Conservation (phyloP, 1,140 invertebrate species). For the Zaprionus vittiger region DNA sequence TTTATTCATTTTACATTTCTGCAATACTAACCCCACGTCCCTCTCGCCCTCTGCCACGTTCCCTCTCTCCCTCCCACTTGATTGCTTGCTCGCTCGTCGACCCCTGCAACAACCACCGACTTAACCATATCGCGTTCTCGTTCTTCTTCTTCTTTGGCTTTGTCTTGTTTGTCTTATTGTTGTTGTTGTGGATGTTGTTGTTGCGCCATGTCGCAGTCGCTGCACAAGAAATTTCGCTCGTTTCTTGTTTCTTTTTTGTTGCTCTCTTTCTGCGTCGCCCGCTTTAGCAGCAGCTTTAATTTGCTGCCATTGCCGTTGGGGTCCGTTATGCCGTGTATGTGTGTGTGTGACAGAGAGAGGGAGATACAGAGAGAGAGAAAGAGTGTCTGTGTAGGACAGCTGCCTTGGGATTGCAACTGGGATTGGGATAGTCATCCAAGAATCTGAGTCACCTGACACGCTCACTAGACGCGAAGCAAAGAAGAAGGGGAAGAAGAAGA, state of each 20-base stretch:
- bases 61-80: neutral
- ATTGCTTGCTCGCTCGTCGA: slow-evolving; percentile 4
- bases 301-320: slow-evolving; percentile 73
- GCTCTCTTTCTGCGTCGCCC: slow-evolving; percentile 46
- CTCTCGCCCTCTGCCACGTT: neutral
- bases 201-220: slow-evolving; percentile 17
- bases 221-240: slow-evolving; percentile 46
- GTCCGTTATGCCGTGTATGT: slow-evolving; percentile 50
- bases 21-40: neutral
- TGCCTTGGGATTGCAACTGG: slow-evolving; percentile 47
- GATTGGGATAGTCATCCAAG: slow-evolving; percentile 45
- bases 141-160: slow-evolving; percentile 10
- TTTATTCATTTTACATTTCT: slow-evolving; percentile 42
- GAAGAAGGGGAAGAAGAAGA: neutral
- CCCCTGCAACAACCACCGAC: slow-evolving; percentile 31
- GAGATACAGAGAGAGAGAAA: neutral
- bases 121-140: slow-evolving; percentile 23
- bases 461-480: slow-evolving; percentile 23
- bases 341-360: neutral
- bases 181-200: slow-evolving; percentile 23
- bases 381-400: slow-evolving; percentile 22
- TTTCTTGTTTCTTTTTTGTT: slow-evolving; percentile 35
- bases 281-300: slow-evolving; percentile 77
- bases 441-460: slow-evolving; percentile 41
- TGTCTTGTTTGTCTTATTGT: slow-evolving; percentile 19